Conservation (phyloP, 2,888 invertebrate genomes). For the Folsomia candida region DNA sequence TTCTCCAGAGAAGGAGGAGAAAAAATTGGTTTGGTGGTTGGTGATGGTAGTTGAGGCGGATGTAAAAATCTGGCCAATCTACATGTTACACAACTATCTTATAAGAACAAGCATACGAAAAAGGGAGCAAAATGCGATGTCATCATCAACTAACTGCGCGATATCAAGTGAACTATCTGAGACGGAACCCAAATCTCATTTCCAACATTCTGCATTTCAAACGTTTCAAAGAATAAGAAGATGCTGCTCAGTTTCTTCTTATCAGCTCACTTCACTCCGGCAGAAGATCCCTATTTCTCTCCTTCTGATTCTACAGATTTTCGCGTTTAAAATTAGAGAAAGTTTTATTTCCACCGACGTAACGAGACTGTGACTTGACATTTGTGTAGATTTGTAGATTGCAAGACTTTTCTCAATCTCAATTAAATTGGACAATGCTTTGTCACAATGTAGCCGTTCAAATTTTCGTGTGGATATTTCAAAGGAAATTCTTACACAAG, state of each 20-base stretch:
- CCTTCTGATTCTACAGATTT: background rate
- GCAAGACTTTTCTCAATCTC: background rate
- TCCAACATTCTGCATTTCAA: conserved; percentile 4
- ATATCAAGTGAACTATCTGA: background rate
- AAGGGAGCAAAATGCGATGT: background rate
- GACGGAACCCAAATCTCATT: background rate
- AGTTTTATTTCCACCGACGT: background rate
- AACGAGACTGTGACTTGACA: background rate
- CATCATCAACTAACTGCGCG: conserved; percentile 3
- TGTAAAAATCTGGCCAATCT: background rate
- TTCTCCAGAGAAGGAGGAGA: background rate
- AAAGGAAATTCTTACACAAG: background rate
- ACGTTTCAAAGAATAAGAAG: conserved; percentile 1
- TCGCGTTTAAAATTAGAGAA: conserved; percentile 1
- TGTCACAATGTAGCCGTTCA: background rate
- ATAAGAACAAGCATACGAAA: background rate
- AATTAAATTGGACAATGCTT: background rate
- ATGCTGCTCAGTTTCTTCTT: background rate
- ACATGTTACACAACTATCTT: background rate
- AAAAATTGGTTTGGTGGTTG: background rate
- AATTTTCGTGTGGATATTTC: background rate
- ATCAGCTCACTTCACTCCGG: background rate
- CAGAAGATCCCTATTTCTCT: background rate
- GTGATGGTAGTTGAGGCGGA: no score
- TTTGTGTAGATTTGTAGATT: no score